phyloP scores from a whole-genome alignment of 2,888 invertebrate genomes.

The Tetranychus piercei region DNA sequence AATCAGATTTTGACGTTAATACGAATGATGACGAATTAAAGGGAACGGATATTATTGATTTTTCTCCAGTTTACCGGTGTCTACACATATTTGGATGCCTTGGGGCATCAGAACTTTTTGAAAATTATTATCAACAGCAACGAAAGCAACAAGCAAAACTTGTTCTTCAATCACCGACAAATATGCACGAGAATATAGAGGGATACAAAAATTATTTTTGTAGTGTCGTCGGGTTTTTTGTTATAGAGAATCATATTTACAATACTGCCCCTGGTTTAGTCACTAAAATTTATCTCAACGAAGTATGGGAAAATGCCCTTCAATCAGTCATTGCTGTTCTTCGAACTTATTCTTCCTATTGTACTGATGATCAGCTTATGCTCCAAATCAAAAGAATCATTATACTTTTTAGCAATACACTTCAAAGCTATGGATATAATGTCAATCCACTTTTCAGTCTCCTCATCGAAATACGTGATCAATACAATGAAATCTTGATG shows the following conservation, averaged over 20 bases:
- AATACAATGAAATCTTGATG: conserved; percentile 92
- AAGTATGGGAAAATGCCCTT: conserved; percentile 79
- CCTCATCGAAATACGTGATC: conserved; percentile 78
- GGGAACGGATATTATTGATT: conserved; percentile 91
- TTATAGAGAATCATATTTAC: conserved; percentile 89
- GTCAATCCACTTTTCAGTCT: conserved; percentile 72
- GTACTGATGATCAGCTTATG: conserved; percentile 80
- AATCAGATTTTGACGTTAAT: not conserved
- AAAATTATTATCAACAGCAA: conserved; percentile 76
- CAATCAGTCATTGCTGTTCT: conserved; percentile 63
- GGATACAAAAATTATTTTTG: conserved; percentile 72
- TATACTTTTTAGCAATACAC: conserved; percentile 77
- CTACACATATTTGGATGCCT: conserved; percentile 55
- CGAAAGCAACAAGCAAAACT: conserved; percentile 81
- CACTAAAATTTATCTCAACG: conserved; percentile 70
- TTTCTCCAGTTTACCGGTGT: conserved; percentile 90
- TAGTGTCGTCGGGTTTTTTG: conserved; percentile 89
- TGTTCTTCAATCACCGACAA: conserved; percentile 68
- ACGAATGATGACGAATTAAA: conserved; percentile 44
- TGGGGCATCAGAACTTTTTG: conserved; percentile 77
- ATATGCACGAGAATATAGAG: conserved; percentile 76
- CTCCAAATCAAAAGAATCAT: conserved; percentile 86
- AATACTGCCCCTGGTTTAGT: conserved; percentile 78
- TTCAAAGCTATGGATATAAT: conserved; percentile 75
- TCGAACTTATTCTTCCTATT: conserved; percentile 70